These are phyloP conservation scores for Sebastes alutus DNA, from an alignment of 2,797 vertebrate genomes.

Conservation along the genomic window DNA sequence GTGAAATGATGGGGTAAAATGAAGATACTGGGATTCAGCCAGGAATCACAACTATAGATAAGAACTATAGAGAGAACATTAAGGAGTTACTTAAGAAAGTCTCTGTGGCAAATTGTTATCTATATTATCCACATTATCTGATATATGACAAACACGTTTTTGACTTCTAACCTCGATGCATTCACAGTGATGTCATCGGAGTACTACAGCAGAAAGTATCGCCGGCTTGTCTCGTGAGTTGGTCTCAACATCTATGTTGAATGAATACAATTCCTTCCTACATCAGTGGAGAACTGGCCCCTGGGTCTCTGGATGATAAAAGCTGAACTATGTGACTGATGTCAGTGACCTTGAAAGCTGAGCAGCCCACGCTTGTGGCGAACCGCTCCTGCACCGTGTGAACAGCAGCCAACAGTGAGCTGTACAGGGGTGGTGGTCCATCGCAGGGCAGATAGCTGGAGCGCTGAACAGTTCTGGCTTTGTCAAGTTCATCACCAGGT, in stretches of 20 bases:
- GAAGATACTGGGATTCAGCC: constrained; percentile 2
- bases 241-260: background rate
- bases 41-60: background rate
- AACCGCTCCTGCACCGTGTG: constrained; percentile 52
- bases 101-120: background rate
- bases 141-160: background rate
- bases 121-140: constrained; percentile 10
- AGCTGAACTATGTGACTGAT: constrained; percentile 73
- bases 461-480: constrained; percentile 37
- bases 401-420: constrained; percentile 71
- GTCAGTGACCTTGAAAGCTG: constrained; percentile 79
- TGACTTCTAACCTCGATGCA: background rate
- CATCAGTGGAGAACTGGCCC: constrained; percentile 26
- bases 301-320: constrained; percentile 52
- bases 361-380: constrained; percentile 69
- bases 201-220: constrained; percentile 1
- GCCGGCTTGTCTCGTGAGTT: background rate
- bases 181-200: constrained; percentile 16
- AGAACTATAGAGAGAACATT: background rate
- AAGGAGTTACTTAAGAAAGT: background rate
- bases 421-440: constrained; percentile 47
- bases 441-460: constrained; percentile 19
- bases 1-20: constrained; percentile 9
- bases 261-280: constrained; percentile 50
- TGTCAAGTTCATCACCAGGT: constrained; percentile 25